Conservation (phyloP, 2,797 vertebrate genomes). For the Capromys pilorides region DNA sequence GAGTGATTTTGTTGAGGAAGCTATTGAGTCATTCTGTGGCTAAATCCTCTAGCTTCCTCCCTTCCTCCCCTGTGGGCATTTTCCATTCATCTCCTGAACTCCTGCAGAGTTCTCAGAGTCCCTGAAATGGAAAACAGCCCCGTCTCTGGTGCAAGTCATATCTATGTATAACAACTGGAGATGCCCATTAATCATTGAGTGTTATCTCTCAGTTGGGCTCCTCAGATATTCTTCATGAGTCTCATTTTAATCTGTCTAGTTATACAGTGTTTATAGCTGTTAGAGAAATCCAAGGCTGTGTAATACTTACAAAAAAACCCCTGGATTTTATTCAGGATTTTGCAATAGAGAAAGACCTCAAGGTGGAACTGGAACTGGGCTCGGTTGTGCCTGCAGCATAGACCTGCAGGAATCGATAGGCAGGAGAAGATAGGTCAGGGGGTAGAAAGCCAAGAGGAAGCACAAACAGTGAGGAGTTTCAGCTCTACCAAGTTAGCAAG, state of each 20-base stretch:
- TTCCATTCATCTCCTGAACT: neutral
- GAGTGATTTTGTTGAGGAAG: slow-evolving; percentile 45
- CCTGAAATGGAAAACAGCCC: neutral
- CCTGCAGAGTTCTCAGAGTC: neutral
- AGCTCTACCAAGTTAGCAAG: neutral
- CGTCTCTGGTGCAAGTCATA: neutral
- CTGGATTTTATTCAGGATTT: neutral
- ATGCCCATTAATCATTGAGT: neutral
- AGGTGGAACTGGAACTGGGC: neutral
- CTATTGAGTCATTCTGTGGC: neutral
- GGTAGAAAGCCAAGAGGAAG: neutral
- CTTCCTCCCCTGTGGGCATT: neutral
- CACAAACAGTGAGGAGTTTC: too few relatives aligned
- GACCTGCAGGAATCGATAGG: neutral
- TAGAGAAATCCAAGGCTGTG: neutral
- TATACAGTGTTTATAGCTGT: neutral
- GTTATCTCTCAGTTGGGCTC: neutral
- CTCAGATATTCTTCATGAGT: neutral
- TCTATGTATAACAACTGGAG: neutral
- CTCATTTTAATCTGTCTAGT: neutral
- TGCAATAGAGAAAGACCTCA: neutral
- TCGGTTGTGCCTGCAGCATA: neutral
- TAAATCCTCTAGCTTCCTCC: neutral
- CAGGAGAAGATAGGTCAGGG: too few relatives aligned
- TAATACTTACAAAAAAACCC: neutral